Evolutionary conservation across 2,888 invertebrate species (phyloP).

Genomic region (Lathronympha strigana): DNA sequence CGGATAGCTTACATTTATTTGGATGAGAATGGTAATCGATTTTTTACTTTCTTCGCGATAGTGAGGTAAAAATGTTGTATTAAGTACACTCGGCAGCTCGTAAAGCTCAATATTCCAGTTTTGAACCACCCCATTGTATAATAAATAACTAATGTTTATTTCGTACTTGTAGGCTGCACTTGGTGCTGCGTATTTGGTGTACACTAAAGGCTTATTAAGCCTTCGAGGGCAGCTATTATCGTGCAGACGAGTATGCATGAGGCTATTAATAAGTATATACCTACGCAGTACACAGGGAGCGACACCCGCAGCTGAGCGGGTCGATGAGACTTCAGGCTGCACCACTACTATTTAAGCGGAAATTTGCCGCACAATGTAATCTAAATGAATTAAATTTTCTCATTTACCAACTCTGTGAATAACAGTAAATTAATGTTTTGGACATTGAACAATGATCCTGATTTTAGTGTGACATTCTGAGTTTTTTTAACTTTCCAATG

Average conservation of each 20-base stretch:
- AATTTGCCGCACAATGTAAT: slow-evolving; percentile 4
- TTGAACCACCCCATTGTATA: too few species aligned
- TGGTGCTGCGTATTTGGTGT: too few species aligned
- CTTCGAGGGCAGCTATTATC: slow-evolving; percentile 29
- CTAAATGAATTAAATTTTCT: neutral
- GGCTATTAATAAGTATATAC: slow-evolving; percentile 39
- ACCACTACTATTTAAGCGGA: neutral
- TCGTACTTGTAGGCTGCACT: slow-evolving; percentile 20
- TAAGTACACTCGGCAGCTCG: too few species aligned
- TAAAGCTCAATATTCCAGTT: too few species aligned
- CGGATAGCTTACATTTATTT: too few species aligned
- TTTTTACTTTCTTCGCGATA: too few species aligned
- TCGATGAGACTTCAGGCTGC: slow-evolving; percentile 20
- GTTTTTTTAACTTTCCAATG: too few species aligned
- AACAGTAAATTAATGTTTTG: too few species aligned
- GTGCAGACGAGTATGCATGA: slow-evolving; percentile 28
- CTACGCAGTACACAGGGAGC: slow-evolving; percentile 16
- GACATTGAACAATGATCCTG: too few species aligned
- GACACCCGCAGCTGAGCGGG: slow-evolving; percentile 18
- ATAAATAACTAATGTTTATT: slow-evolving; percentile 10
- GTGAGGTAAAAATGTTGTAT: too few species aligned
- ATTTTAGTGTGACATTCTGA: too few species aligned
- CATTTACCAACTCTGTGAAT: neutral
- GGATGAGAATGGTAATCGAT: too few species aligned
- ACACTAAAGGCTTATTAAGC: slow-evolving; percentile 23